These are phyloP conservation scores for Loxodonta africana DNA, from an alignment of 2,113 vertebrate species.

Conservation along the genomic window DNA sequence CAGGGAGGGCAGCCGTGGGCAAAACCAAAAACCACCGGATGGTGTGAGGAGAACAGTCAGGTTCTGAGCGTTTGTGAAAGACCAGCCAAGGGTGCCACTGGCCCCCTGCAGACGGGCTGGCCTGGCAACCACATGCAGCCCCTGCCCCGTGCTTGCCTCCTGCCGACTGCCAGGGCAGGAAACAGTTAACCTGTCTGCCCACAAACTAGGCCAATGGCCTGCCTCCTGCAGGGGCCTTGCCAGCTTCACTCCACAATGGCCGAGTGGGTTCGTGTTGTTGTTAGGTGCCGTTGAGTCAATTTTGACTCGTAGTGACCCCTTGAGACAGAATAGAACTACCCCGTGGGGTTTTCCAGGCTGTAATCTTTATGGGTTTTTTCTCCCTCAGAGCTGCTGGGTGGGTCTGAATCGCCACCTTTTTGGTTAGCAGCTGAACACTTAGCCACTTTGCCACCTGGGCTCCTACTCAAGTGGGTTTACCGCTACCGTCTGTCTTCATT, in stretches of 20 bases:
- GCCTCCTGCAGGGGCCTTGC: not conserved
- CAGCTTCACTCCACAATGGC: not conserved
- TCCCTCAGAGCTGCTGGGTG: not conserved
- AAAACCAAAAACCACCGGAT: not conserved
- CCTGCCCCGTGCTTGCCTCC: not conserved
- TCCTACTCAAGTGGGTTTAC: not conserved
- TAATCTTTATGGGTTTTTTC: not conserved
- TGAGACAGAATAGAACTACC: not conserved
- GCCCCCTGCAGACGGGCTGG: not conserved
- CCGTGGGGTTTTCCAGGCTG: not conserved
- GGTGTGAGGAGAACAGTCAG: not conserved
- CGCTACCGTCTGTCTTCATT: not conserved
- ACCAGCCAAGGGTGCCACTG: not conserved
- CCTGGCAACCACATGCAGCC: not conserved
- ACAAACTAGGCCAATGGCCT: accelerated
- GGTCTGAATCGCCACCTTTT: not conserved
- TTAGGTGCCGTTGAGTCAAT: not conserved
- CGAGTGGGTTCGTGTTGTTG: not conserved
- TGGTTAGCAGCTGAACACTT: not conserved
- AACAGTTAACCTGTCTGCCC: not conserved
- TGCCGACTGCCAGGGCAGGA: not conserved
- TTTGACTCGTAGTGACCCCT: not conserved
- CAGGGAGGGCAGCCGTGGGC: not conserved
- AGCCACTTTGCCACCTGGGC: not conserved
- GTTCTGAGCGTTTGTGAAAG: not conserved